Evolutionary conservation across 2,797 vertebrate species (phyloP), one percentile per base, ranked within the genome.

Genomic region (Alosa sapidissima): DNA sequence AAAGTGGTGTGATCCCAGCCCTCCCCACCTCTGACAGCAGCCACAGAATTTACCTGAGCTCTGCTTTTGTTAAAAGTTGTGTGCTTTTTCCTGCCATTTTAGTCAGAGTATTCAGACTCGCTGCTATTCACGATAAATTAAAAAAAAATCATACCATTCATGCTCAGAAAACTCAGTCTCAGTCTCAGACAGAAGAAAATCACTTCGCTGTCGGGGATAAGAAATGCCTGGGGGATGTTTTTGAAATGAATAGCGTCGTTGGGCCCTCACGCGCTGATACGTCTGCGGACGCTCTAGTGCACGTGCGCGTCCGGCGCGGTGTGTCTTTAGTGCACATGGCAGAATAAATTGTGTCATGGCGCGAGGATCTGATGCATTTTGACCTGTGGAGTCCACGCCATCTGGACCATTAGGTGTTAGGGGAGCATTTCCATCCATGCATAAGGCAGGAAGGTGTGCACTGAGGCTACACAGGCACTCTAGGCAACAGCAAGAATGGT

Each of bases 341-440:
- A 87, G 82, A 82, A 82, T 87, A 87, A 88, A 89, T 41, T 81
- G 89, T 83, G 87, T 85, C 85, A 84, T 82, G 78, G 58, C 49
- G 65, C 84, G 86, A 84, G 82, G 85, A 88, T 89, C 86, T 87
- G 83, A 72, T 88, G 85, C 86, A 86, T 86, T 68, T 84, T 87
- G 87, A 89, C 87, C 87, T 88, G 85, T 86, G 82, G 86, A 88
- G 84, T 81, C 81, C 84, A 62, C 83, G 83, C 87, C 87, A 90
- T 89, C 89, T 91, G 89, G 89, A 87, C 85, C 60, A 86, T 87
- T 87, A 85, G 81, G 86, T 85, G 54, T 81, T 52, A 51, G 88
- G 72, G 72, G 72, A 78, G 72, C 36, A 21, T 8, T 19, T 41
- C 72, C 72, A 78, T 78, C 41, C 72, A 78, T 78, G 72, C 41